Conservation (phyloP, 2,888 invertebrate species). For the Axea sp. region DNA sequence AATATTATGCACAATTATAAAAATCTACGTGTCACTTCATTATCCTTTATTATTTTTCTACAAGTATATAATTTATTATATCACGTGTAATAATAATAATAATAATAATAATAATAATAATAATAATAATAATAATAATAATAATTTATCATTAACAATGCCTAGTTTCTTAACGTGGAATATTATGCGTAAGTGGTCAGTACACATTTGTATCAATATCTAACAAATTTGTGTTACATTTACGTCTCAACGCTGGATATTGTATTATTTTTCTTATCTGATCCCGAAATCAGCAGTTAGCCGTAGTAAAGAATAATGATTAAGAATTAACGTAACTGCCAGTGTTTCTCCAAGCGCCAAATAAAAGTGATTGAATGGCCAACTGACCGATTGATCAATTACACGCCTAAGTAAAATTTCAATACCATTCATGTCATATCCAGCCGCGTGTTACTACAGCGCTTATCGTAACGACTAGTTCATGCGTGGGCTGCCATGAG, state of each 20-base stretch:
- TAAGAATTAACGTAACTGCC: conserved; percentile 51
- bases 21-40: too few relatives aligned
- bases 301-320: conserved; percentile 38
- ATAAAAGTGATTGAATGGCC: conserved; percentile 43
- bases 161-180: too few relatives aligned
- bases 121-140: too few relatives aligned
- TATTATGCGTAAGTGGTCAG: conserved; percentile 22
- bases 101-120: too few relatives aligned
- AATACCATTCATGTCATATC: conserved; percentile 44
- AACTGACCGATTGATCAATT: conserved; percentile 51
- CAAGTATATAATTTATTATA: too few relatives aligned
- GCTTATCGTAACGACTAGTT: conserved; percentile 55
- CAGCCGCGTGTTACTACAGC: conserved; percentile 44
- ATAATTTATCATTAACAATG: too few relatives aligned
- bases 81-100: too few relatives aligned
- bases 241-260: conserved; percentile 32
- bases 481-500: conserved; percentile 70
- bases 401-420: conserved; percentile 41
- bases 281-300: conserved; percentile 40
- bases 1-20: too few relatives aligned
- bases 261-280: conserved; percentile 45
- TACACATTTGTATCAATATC: conserved; percentile 19
- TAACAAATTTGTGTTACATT: conserved; percentile 15
- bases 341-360: conserved; percentile 36
- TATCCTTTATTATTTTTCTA: too few relatives aligned